A percentile compares a stretch with the other conserved stretches of the same genome.
Conservation (phyloP, 2,113 vertebrate genomes). For the Neodon shergylaensis region DNA sequence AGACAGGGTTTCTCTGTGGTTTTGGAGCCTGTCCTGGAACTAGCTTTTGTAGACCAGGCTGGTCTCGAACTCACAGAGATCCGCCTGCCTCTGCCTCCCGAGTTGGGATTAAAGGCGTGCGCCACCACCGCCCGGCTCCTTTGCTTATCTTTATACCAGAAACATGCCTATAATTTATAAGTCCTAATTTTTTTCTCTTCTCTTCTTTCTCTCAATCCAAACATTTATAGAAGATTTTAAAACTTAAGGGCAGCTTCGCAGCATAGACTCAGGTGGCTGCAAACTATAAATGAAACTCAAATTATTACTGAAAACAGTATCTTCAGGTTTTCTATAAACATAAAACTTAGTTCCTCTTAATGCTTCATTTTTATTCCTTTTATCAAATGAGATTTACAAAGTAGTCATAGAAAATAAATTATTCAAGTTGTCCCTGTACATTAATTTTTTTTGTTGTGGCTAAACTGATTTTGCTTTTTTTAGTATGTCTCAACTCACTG, state of each 20-base stretch:
- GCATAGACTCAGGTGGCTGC: not conserved
- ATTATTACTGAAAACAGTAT: not conserved
- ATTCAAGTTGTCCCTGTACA: not conserved
- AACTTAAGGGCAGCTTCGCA: not conserved
- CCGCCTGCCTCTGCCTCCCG: too few relatives aligned
- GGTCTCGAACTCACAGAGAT: too few relatives aligned
- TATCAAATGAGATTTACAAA: not conserved
- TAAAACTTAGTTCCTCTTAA: not conserved
- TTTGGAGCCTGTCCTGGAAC: too few relatives aligned
- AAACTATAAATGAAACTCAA: slow-evolving; percentile 9
- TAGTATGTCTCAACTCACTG: not conserved
- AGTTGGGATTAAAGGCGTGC: too few relatives aligned
- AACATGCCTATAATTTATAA: not conserved
- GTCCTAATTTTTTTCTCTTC: not conserved
- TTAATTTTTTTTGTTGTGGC: not conserved
- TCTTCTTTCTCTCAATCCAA: not conserved
- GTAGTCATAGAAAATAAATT: slow-evolving; percentile 27
- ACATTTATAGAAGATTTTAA: slow-evolving; percentile 5
- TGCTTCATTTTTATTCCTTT: slow-evolving; percentile 40
- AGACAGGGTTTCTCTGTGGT: too few relatives aligned
- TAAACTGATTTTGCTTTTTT: not conserved
- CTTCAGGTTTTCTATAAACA: not conserved
- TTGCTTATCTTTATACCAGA: not conserved
- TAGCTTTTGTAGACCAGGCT: too few relatives aligned
- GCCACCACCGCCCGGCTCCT: not conserved